A percentile compares a stretch with the other conserved stretches of the same genome.
These are phyloP conservation scores for Carapus acus DNA, from an alignment of 2,797 vertebrate genomes.

Conservation along the genomic window DNA sequence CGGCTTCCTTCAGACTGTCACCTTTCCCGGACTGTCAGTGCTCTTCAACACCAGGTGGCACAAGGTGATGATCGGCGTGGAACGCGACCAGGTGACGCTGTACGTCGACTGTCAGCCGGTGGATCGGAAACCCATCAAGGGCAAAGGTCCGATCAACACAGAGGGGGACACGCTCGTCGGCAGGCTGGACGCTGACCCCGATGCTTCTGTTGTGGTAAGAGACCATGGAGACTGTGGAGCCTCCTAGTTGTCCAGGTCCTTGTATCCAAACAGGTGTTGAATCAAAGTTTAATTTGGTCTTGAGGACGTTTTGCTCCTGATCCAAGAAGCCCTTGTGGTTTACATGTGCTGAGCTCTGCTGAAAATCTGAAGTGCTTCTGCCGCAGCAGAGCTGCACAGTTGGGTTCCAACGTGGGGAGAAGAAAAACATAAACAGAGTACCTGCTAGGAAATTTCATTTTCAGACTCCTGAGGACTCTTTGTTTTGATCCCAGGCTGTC, in stretches of 20 bases:
- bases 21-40: conserved; percentile 73
- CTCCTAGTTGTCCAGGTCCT: no score
- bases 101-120: conserved; percentile 79
- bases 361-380: conserved; percentile 56
- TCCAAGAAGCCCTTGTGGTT: conserved; percentile 38
- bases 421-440: conserved; percentile 38
- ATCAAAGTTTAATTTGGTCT: no score
- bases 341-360: conserved; percentile 50
- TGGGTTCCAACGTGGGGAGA: conserved; percentile 37
- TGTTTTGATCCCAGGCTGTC: no score
- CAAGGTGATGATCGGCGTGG: conserved; percentile 80
- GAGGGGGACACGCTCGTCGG: conserved; percentile 79
- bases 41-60: conserved; percentile 83
- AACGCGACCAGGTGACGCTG: conserved; percentile 72
- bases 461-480: no score
- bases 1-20: conserved; percentile 73
- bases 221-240: conserved; percentile 7
- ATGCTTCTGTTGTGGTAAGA: conserved; percentile 78
- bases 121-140: conserved; percentile 74
- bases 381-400: conserved; percentile 55
- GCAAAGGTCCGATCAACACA: conserved; percentile 75
- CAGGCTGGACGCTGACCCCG: conserved; percentile 71
- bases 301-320: conserved; percentile 10
- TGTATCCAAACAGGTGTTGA: no score
- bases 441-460: conserved; percentile 37